Evolutionary conservation across 2,797 vertebrate genomes (phyloP).

Genomic region (Champsocephalus gunnari): DNA sequence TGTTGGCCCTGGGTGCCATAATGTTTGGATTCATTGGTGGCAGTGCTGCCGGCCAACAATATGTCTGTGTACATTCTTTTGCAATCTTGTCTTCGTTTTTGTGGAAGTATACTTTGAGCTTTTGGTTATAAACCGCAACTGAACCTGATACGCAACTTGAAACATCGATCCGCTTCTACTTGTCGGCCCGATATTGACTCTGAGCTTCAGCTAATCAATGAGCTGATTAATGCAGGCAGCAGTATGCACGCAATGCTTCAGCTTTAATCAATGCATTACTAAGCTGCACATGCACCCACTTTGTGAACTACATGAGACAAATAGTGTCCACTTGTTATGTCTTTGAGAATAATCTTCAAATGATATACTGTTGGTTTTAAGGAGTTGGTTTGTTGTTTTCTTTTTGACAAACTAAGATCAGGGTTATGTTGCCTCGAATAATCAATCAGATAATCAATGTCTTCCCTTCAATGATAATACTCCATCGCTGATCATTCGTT

Average conservation of each 20-base stretch:
- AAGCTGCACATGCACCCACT: conserved; percentile 41
- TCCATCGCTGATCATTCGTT: not conserved
- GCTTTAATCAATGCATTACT: conserved; percentile 43
- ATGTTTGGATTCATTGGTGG: not conserved
- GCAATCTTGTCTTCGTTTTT: not conserved
- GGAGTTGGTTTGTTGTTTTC: not conserved
- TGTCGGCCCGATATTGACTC: conserved; percentile 50
- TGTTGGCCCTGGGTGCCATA: not conserved
- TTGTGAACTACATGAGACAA: conserved; percentile 39
- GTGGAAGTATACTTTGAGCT: not conserved
- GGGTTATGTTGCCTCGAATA: conserved; percentile 6
- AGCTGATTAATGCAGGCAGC: conserved; percentile 61
- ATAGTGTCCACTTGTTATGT: conserved; percentile 13
- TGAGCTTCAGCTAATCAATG: conserved; percentile 62
- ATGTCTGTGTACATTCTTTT: conserved; percentile 1
- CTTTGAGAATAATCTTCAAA: conserved; percentile 5
- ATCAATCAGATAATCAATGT: not conserved
- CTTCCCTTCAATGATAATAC: not conserved
- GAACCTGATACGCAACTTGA: conserved; percentile 13
- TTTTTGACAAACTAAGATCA: not conserved
- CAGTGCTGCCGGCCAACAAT: not conserved
- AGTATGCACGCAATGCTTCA: conserved; percentile 9
- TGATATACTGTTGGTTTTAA: conserved; percentile 14
- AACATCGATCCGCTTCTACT: conserved; percentile 43
- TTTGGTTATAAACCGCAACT: conserved; percentile 25